A percentile compares a stretch with the other conserved stretches of the same genome.
These are phyloP conservation scores for Ditylenchus weischeri DNA, from an alignment of 2,888 invertebrate genomes.

Conservation along the genomic window DNA sequence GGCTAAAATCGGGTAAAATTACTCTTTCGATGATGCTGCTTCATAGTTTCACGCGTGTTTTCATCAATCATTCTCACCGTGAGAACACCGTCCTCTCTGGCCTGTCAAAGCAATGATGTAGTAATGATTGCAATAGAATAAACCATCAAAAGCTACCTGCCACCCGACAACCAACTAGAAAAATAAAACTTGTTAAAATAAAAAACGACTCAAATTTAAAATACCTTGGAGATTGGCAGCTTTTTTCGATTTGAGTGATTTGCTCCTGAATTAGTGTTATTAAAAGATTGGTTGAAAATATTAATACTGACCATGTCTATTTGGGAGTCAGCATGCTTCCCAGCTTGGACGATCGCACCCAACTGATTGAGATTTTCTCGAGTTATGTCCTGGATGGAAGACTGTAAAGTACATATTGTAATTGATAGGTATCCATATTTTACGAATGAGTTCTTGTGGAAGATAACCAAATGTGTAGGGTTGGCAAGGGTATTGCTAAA, in stretches of 20 bases:
- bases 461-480: too few species aligned
- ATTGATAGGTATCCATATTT: too few species aligned
- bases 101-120: conserved; percentile 65
- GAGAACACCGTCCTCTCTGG: conserved; percentile 85
- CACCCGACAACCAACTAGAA: conserved; percentile 80
- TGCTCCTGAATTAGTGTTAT: conserved; percentile 20
- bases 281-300: neutral
- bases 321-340: neutral
- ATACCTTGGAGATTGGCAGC: conserved; percentile 79
- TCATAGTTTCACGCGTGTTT: conserved; percentile 77
- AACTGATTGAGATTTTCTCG: neutral
- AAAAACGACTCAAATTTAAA: too few species aligned
- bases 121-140: neutral
- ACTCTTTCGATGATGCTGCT: conserved; percentile 83
- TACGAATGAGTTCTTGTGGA: too few species aligned
- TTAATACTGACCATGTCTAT: conserved; percentile 3
- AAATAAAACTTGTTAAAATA: too few species aligned
- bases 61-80: conserved; percentile 88
- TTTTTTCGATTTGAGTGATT: conserved; percentile 15
- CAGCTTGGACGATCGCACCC: neutral
- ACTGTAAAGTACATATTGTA: neutral
- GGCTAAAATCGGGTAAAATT: neutral
- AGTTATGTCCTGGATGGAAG: neutral
- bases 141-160: conserved; percentile 62
- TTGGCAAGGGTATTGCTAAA: too few species aligned